Conservation (phyloP, 2,113 vertebrate genomes). For the Hemibates koningsi region DNA sequence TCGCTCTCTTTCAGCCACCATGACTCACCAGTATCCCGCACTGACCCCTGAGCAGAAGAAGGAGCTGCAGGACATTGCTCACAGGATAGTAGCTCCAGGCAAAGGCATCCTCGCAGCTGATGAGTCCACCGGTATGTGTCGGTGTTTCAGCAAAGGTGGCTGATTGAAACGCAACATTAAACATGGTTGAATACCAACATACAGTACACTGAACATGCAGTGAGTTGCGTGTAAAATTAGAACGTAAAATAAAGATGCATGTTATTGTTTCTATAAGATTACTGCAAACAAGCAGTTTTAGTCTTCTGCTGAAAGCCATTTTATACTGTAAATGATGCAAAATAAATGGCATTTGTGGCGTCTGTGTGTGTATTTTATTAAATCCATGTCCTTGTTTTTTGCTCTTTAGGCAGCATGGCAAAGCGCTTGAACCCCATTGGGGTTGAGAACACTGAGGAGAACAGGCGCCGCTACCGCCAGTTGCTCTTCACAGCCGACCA, state of each 20-base stretch:
- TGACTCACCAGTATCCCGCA: constrained; percentile 91
- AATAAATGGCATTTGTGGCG: fast-evolving
- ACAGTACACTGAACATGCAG: background rate
- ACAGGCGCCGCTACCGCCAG: constrained; percentile 92
- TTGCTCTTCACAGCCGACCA: constrained; percentile 89
- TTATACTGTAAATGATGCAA: background rate
- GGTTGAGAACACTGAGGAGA: constrained; percentile 96
- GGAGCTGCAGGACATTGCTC: constrained; percentile 88
- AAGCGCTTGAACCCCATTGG: constrained; percentile 94
- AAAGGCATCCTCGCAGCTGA: constrained; percentile 96
- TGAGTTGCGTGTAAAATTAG: background rate
- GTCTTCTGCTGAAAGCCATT: background rate
- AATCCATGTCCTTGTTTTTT: background rate
- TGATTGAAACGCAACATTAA: background rate
- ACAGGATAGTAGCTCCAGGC: constrained; percentile 85
- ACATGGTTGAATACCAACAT: background rate
- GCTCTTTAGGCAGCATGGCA: constrained; percentile 87
- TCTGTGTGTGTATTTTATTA: background rate
- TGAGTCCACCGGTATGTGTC: constrained; percentile 87
- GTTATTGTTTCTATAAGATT: background rate
- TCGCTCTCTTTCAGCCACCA: constrained; percentile 62
- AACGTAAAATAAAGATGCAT: background rate
- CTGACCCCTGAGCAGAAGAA: constrained; percentile 93
- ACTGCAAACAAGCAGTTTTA: background rate
- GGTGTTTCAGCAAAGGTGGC: background rate